phyloP scores from a whole-genome alignment of 2,797 vertebrate genomes.

The Bryconaethiops microstoma region DNA sequence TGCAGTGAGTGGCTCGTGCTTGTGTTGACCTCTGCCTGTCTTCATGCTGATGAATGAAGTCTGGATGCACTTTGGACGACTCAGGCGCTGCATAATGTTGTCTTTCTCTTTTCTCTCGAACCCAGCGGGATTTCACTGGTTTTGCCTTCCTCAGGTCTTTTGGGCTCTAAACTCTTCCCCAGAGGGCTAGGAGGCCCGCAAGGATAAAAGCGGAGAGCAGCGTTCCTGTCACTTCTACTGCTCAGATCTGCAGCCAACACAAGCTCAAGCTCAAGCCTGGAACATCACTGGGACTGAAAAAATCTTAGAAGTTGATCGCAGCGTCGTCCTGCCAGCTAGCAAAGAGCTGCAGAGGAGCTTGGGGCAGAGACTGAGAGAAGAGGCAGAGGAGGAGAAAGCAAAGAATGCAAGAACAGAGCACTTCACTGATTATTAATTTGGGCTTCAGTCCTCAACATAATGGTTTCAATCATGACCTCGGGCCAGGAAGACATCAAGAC shows the following conservation, averaged over 20 bases:
- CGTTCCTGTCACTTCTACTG: constrained; percentile 17
- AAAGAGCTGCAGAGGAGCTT: constrained; percentile 1
- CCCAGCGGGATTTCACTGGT: constrained; percentile 37
- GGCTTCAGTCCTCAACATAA: constrained; percentile 40
- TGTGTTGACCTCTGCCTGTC: constrained; percentile 30
- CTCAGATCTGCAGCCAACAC: constrained; percentile 43
- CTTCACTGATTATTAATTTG: constrained; percentile 45
- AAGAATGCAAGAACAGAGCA: constrained; percentile 20
- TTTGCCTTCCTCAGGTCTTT: constrained; percentile 27
- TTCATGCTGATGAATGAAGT: constrained; percentile 47
- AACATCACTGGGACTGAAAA: constrained; percentile 40
- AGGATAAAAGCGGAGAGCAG: constrained; percentile 27
- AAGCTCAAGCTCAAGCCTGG: constrained; percentile 43
- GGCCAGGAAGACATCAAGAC: constrained; percentile 45
- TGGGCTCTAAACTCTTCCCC: neutral
- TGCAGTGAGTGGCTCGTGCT: neutral
- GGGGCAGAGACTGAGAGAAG: constrained; percentile 9
- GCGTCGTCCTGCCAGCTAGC: constrained; percentile 33
- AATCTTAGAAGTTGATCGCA: constrained; percentile 40
- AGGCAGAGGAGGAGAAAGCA: neutral
- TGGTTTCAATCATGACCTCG: constrained; percentile 33
- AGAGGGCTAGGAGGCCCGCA: constrained; percentile 14
- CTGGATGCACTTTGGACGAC: constrained; percentile 44
- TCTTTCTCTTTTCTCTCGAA: constrained; percentile 30
- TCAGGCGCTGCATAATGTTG: constrained; percentile 35